phyloP scores from a whole-genome alignment of 2,797 vertebrate genomes.

The Hippoglossus hippoglossus region DNA sequence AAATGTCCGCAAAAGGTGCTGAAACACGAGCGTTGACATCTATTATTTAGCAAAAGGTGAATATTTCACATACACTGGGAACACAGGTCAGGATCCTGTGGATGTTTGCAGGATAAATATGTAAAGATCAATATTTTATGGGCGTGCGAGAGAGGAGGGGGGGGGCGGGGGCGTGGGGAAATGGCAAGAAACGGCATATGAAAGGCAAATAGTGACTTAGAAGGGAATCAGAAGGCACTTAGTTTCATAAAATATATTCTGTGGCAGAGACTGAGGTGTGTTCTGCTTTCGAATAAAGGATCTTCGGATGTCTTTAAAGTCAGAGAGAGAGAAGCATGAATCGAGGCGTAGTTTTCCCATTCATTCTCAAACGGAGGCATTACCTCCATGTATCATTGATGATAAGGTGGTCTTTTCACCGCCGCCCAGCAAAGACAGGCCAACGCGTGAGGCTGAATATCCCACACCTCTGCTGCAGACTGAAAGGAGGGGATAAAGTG shows the following conservation, averaged over 20 bases:
- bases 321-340: constrained; percentile 2
- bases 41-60: constrained; percentile 69
- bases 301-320: constrained; percentile 27
- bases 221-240: constrained; percentile 18
- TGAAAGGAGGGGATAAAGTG: constrained; percentile 3
- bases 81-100: constrained; percentile 49
- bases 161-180: constrained; percentile 17
- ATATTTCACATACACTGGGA: constrained; percentile 51
- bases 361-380: constrained; percentile 32
- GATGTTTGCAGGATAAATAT: constrained; percentile 71
- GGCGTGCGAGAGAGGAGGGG: constrained; percentile 22
- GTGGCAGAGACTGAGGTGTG: constrained; percentile 4
- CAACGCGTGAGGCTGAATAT: constrained; percentile 7
- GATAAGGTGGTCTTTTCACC: constrained; percentile 26
- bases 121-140: constrained; percentile 69
- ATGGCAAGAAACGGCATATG: constrained; percentile 4
- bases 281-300: constrained; percentile 45
- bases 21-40: constrained; percentile 42
- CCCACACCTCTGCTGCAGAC: background rate
- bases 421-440: constrained; percentile 9
- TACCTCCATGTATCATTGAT: constrained; percentile 41
- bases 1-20: constrained; percentile 30
- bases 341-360: constrained; percentile 19
- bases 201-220: constrained; percentile 52
- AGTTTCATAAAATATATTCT: constrained; percentile 26